Conservation (phyloP, 2,888 invertebrate genomes). For the Thera britannica region DNA sequence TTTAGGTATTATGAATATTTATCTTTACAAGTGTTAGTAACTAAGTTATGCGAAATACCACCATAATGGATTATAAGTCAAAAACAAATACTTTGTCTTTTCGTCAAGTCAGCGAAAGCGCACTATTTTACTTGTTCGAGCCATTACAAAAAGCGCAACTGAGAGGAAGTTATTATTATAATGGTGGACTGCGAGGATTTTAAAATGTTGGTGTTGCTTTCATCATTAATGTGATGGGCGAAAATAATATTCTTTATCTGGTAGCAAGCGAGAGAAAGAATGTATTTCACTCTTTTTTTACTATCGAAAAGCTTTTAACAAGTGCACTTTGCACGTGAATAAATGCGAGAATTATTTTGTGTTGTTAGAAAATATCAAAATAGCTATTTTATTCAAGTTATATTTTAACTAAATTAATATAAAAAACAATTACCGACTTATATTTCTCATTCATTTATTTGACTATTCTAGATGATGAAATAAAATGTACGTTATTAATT, state of each 20-base stretch:
- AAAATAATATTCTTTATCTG: constrained; percentile 58
- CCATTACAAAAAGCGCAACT: constrained; percentile 66
- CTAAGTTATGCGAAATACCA: background rate
- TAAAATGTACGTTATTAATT: background rate
- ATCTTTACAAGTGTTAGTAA: too few species aligned
- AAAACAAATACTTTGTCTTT: constrained; percentile 15
- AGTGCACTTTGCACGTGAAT: background rate
- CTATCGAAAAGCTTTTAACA: background rate
- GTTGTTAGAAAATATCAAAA: background rate
- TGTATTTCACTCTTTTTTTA: background rate
- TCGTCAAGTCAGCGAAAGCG: constrained; percentile 29
- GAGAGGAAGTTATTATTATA: constrained; percentile 78
- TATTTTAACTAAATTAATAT: too few species aligned
- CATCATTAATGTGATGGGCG: constrained; percentile 74
- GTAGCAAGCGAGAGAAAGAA: constrained; percentile 48
- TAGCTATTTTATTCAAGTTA: too few species aligned
- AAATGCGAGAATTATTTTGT: background rate
- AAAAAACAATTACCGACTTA: too few species aligned
- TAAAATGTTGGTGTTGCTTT: constrained; percentile 68
- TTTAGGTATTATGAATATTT: too few species aligned
- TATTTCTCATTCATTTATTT: too few species aligned
- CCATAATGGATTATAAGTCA: background rate
- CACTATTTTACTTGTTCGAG: constrained; percentile 47
- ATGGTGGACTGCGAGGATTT: constrained; percentile 72
- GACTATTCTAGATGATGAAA: background rate